phyloP scores from a whole-genome alignment of 1,140 invertebrate genomes.

The Bradynema listronoti region DNA sequence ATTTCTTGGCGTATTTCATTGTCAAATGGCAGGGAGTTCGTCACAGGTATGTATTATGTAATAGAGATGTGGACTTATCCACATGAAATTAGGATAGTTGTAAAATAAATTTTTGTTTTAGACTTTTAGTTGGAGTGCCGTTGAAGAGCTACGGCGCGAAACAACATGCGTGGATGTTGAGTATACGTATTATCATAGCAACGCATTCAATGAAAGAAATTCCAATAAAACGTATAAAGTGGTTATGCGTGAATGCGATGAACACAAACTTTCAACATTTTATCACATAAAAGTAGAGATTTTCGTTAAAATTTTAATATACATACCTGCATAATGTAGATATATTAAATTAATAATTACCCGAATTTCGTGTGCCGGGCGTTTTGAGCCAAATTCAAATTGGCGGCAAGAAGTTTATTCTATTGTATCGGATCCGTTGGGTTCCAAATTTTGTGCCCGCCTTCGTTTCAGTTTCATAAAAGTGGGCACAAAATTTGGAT shows the following conservation, averaged over 20 bases:
- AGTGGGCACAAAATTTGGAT: too few species aligned
- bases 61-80: too few species aligned
- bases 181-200: too few species aligned
- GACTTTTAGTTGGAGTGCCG: constrained; percentile 47
- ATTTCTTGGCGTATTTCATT: constrained; percentile 38
- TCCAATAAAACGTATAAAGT: constrained; percentile 21
- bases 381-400: too few species aligned
- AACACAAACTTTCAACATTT: constrained; percentile 17
- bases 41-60: constrained; percentile 37
- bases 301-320: background rate
- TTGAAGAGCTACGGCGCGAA: constrained; percentile 37
- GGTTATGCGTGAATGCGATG: constrained; percentile 22
- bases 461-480: too few species aligned
- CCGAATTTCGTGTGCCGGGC: too few species aligned
- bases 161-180: constrained; percentile 46
- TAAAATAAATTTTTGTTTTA: constrained; percentile 8
- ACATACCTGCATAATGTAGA: constrained; percentile 8
- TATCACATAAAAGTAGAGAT: constrained; percentile 35
- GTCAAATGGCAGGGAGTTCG: constrained; percentile 41
- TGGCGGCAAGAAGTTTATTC: too few species aligned
- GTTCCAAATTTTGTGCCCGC: too few species aligned
- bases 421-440: too few species aligned
- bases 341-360: constrained; percentile 12
- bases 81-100: constrained; percentile 5
- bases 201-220: background rate